Evolutionary conservation across 2,797 vertebrate species (phyloP).

Genomic region (Lagodon rhomboides): DNA sequence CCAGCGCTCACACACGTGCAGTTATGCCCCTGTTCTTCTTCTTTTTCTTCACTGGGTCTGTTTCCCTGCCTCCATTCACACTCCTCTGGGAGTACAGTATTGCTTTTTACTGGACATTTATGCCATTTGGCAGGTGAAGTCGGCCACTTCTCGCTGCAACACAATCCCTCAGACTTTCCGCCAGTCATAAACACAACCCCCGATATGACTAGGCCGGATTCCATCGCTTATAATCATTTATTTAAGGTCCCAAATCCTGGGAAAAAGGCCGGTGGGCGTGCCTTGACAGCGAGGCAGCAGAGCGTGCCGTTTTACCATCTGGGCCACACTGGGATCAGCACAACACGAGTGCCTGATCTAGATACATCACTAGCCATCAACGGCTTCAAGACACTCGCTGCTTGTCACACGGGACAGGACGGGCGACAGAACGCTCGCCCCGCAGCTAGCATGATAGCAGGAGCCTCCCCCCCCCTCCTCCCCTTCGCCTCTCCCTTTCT

Average conservation of each 20-base stretch:
- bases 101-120: constrained; percentile 50
- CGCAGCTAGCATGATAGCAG: constrained; percentile 57
- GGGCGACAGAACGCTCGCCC: constrained; percentile 60
- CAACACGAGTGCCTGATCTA: constrained; percentile 76
- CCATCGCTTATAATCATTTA: constrained; percentile 73
- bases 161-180: constrained; percentile 33
- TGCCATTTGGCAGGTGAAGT: constrained; percentile 65
- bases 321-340: constrained; percentile 73
- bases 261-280: constrained; percentile 60
- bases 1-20: constrained; percentile 15
- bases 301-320: constrained; percentile 73
- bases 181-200: constrained; percentile 36
- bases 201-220: constrained; percentile 45
- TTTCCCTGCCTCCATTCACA: constrained; percentile 4
- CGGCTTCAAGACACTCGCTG: constrained; percentile 60
- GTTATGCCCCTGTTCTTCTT: constrained; percentile 16
- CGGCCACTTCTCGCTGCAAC: constrained; percentile 61
- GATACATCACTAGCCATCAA: constrained; percentile 81
- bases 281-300: constrained; percentile 63
- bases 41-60: constrained; percentile 14
- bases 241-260: constrained; percentile 60
- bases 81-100: constrained; percentile 42
- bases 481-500: constrained; percentile 12
- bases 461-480: constrained; percentile 2
- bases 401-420: constrained; percentile 67